Evolutionary conservation across 2,888 invertebrate species (phyloP).

Genomic region (Drosophila rubida): DNA sequence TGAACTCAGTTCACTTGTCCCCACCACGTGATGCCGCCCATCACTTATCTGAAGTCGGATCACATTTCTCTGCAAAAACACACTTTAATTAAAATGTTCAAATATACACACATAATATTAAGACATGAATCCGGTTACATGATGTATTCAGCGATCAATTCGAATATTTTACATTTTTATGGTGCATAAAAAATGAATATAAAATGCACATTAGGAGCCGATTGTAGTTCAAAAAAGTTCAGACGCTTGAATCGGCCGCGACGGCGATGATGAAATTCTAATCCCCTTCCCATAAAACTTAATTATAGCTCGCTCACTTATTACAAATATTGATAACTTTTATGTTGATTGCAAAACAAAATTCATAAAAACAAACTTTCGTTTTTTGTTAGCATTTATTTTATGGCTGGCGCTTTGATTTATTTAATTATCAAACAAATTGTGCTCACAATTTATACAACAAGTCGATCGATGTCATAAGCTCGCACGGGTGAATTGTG

Average conservation of each 20-base stretch:
- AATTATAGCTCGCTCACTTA: not conserved
- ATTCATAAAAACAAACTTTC: conserved; percentile 53
- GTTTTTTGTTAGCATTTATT: conserved; percentile 38
- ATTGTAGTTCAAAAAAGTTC: conserved; percentile 12
- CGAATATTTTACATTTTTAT: conserved; percentile 22
- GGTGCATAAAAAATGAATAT: conserved; percentile 12
- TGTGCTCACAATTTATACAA: conserved; percentile 50
- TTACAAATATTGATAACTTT: conserved; percentile 8
- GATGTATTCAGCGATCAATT: conserved; percentile 21
- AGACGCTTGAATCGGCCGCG: not conserved
- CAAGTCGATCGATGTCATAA: conserved; percentile 66
- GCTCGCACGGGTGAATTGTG: conserved; percentile 38
- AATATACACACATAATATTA: not conserved
- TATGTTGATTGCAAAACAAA: conserved; percentile 27
- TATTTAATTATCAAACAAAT: conserved; percentile 66
- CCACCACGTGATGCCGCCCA: too few relatives aligned
- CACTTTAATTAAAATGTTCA: conserved; percentile 16
- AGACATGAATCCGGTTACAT: conserved; percentile 34
- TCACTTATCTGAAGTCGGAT: conserved; percentile 11
- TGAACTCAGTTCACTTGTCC: conserved; percentile 1
- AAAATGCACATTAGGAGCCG: conserved; percentile 3
- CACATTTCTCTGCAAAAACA: conserved; percentile 21
- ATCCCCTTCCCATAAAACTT: conserved; percentile 7
- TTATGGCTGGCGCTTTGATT: conserved; percentile 34
- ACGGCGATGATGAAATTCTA: conserved; percentile 17